Evolutionary conservation across 2,888 invertebrate species (phyloP).

Genomic region (Brenthis ino): DNA sequence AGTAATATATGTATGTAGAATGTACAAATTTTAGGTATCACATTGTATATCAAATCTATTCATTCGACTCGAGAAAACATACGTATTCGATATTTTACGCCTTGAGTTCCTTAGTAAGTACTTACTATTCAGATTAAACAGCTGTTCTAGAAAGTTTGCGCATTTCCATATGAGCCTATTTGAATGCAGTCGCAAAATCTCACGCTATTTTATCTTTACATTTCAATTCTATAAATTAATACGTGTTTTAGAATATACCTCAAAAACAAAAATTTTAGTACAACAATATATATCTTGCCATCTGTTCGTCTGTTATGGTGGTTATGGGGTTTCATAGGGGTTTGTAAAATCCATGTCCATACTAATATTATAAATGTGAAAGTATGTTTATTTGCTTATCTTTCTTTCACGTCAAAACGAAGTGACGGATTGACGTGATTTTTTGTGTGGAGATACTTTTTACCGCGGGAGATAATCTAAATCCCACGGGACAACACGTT

Average conservation of each 20-base stretch:
- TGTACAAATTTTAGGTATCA: background rate
- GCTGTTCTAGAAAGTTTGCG: slow-evolving; percentile 16
- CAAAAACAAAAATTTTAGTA: too few species aligned
- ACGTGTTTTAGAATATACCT: background rate
- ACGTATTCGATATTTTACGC: slow-evolving; percentile 18
- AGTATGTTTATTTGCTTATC: too few species aligned
- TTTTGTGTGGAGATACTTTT: too few species aligned
- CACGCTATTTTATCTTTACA: slow-evolving; percentile 14
- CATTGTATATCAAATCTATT: slow-evolving; percentile 6
- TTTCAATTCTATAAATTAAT: background rate
- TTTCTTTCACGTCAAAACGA: too few species aligned
- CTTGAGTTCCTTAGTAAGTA: slow-evolving; percentile 14
- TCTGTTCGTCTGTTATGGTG: too few species aligned
- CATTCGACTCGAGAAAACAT: slow-evolving; percentile 19
- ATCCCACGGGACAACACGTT: too few species aligned
- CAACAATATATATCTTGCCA: too few species aligned
- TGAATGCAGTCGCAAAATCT: slow-evolving; percentile 12
- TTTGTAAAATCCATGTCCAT: too few species aligned
- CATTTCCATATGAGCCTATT: slow-evolving; percentile 13
- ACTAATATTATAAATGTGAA: too few species aligned
- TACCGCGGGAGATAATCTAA: too few species aligned
- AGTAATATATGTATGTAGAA: background rate
- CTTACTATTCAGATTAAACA: slow-evolving; percentile 21
- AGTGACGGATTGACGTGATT: too few species aligned
- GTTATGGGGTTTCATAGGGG: too few species aligned